Evolutionary conservation across 1,140 invertebrate genomes (phyloP).

Genomic region (Platyscapa corneri): DNA sequence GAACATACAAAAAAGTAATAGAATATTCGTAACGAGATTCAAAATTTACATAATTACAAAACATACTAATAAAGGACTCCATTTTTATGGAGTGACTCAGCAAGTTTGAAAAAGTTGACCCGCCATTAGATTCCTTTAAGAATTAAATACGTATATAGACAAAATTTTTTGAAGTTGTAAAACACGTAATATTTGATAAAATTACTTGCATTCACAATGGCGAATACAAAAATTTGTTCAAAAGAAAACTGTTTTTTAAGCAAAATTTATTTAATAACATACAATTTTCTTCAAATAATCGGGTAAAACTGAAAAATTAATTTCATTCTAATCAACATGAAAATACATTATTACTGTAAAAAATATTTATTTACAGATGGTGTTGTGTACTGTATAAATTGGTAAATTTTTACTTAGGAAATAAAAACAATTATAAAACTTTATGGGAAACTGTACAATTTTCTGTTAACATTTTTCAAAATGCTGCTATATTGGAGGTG

Average conservation of each 20-base stretch:
- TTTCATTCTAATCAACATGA: constrained; percentile 9
- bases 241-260: constrained; percentile 60
- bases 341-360: constrained; percentile 1
- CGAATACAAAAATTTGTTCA: constrained; percentile 54
- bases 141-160: constrained; percentile 19
- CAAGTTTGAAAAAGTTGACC: constrained; percentile 38
- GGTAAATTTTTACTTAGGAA: constrained; percentile 74
- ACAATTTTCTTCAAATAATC: constrained; percentile 68
- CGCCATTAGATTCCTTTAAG: background rate
- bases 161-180: constrained; percentile 15
- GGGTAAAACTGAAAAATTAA: constrained; percentile 64
- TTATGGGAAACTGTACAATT: constrained; percentile 82
- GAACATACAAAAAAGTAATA: background rate
- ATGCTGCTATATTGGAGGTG: constrained; percentile 91
- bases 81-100: constrained; percentile 15
- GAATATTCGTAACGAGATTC: background rate
- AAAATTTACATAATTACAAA: constrained; percentile 36
- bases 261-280: constrained; percentile 67
- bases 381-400: constrained; percentile 81
- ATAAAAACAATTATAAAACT: constrained; percentile 64
- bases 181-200: background rate
- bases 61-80: constrained; percentile 40
- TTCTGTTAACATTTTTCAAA: constrained; percentile 90
- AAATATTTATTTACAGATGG: constrained; percentile 79
- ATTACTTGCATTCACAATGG: constrained; percentile 20